A percentile compares a stretch with the other conserved stretches of the same genome.
Conservation (phyloP, 2,797 vertebrate genomes). For the Anguilla marmorata region DNA sequence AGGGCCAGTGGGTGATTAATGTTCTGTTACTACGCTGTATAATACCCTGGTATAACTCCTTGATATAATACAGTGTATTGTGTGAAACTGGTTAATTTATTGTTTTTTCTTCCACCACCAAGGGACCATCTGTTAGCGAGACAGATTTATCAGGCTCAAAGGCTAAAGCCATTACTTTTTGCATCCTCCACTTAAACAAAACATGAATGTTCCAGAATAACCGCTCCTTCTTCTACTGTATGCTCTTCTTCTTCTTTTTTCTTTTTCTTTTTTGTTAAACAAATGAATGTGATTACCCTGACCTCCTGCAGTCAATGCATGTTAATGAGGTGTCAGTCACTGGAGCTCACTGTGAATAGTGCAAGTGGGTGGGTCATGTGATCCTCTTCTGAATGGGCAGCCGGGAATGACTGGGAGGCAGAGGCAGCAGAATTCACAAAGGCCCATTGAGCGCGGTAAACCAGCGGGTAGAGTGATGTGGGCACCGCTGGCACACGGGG, state of each 20-base stretch:
- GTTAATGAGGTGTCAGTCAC: conserved; percentile 12
- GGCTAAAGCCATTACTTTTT: not conserved
- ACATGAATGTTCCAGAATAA: not conserved
- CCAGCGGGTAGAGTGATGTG: not conserved
- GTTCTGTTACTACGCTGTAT: not conserved
- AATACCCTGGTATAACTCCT: not conserved
- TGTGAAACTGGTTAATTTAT: not conserved
- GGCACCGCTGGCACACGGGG: not conserved
- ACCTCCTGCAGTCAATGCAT: conserved; percentile 13
- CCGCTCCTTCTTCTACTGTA: not conserved
- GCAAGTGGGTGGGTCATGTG: conserved; percentile 29
- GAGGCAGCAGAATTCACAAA: not conserved
- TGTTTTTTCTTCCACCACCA: not conserved
- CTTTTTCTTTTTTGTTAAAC: not conserved
- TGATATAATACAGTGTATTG: not conserved
- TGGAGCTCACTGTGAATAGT: conserved; percentile 17
- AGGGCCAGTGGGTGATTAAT: not conserved
- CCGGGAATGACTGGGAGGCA: not conserved
- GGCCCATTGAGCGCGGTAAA: conserved; percentile 10
- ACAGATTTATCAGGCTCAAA: not conserved
- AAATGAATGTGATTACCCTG: conserved; percentile 10
- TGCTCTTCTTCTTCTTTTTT: not conserved
- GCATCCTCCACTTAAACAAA: not conserved
- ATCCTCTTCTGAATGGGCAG: conserved; percentile 8
- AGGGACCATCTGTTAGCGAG: not conserved